A percentile compares a stretch with the other conserved stretches of the same genome.
These are phyloP conservation scores for Prionailurus viverrinus DNA, from an alignment of 2,113 vertebrate genomes.

Conservation along the genomic window DNA sequence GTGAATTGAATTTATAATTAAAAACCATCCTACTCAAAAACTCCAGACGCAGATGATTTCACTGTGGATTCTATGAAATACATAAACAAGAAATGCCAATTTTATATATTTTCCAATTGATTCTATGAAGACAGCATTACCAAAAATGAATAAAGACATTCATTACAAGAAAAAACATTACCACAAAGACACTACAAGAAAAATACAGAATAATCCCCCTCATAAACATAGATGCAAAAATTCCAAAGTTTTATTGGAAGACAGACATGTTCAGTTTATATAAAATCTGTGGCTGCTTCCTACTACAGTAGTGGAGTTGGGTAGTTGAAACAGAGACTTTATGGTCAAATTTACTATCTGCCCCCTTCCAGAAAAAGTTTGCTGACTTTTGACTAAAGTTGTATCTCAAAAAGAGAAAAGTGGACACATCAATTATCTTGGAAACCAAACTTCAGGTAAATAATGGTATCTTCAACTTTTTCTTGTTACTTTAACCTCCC, in stretches of 20 bases:
- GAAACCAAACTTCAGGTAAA: conserved; percentile 38
- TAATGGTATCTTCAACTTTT: neutral
- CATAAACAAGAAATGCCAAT: neutral
- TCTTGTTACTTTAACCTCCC: neutral
- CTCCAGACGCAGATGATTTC: neutral
- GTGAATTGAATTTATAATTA: neutral
- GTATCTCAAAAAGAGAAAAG: conserved; percentile 3
- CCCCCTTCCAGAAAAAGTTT: neutral
- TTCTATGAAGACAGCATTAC: neutral
- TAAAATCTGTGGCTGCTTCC: neutral
- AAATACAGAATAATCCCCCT: neutral
- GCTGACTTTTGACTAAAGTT: neutral
- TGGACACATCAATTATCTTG: neutral
- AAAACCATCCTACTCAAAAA: neutral
- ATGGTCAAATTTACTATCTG: neutral
- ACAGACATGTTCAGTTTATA: neutral
- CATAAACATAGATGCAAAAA: neutral
- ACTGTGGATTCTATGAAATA: neutral
- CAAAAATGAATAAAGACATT: neutral
- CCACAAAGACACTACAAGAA: neutral
- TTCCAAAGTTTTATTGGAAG: neutral
- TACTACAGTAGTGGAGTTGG: neutral
- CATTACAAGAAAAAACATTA: neutral
- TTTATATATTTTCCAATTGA: neutral
- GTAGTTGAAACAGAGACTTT: neutral